These are phyloP conservation scores for Hypena proboscidalis DNA, from an alignment of 2,888 invertebrate species.

Conservation along the genomic window DNA sequence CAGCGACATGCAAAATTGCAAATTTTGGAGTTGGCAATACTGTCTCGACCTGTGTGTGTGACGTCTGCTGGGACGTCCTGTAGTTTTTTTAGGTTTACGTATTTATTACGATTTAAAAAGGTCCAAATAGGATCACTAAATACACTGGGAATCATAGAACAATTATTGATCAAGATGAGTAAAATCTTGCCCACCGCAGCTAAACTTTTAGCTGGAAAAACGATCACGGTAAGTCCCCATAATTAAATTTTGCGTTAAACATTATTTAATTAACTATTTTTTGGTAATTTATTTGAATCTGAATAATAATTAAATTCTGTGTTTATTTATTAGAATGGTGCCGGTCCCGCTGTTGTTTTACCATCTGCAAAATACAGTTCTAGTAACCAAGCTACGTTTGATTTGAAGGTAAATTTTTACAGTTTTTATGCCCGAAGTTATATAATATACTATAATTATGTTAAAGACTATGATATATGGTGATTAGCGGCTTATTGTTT, in stretches of 20 bases:
- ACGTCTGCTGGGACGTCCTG: slow-evolving; percentile 18
- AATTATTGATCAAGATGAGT: slow-evolving; percentile 69
- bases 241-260: too few relatives aligned
- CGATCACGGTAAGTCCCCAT: slow-evolving; percentile 61
- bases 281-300: background rate
- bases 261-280: too few relatives aligned
- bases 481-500: too few relatives aligned
- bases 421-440: too few relatives aligned
- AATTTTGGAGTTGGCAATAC: too few relatives aligned
- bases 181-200: slow-evolving; percentile 70
- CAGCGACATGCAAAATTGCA: too few relatives aligned
- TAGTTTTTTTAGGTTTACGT: slow-evolving; percentile 8
- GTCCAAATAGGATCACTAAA: slow-evolving; percentile 57
- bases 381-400: slow-evolving; percentile 16
- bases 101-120: slow-evolving; percentile 24
- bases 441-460: too few relatives aligned
- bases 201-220: slow-evolving; percentile 65
- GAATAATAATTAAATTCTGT: slow-evolving; percentile 2
- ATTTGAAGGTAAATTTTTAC: slow-evolving; percentile 19
- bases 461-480: too few relatives aligned
- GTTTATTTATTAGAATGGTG: slow-evolving; percentile 69
- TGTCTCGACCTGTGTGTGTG: slow-evolving; percentile 4
- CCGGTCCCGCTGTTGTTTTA: slow-evolving; percentile 55
- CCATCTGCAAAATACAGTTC: slow-evolving; percentile 13
- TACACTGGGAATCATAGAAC: slow-evolving; percentile 71